Evolutionary conservation across 2,113 vertebrate species (phyloP), one percentile per base, ranked within the genome.

Genomic region (Bufo gargarizans): DNA sequence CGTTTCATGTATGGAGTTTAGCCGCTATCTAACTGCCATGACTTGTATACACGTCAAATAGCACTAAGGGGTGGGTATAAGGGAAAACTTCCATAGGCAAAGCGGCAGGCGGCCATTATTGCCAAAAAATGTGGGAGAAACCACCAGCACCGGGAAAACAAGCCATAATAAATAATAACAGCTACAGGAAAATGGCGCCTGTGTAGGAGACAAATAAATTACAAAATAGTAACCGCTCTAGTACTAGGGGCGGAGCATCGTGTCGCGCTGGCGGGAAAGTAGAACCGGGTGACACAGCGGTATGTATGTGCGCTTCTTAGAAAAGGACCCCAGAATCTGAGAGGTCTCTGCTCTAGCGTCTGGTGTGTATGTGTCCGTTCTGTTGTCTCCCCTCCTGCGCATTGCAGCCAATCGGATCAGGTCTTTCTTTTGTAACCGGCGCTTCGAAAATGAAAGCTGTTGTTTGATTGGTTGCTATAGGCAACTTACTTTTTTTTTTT

Each of bases 131-230:
- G 53, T 9, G 53, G 53, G 53, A 53, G 53, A 9, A 53, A 53
- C 53, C 5, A 5, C 5, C 5, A 53, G 53, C 5, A 5, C 5
- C 53, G 5, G 53, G 5, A 9, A 6, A 53, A 6, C 9, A 6
- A 5, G 9, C 5, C 56, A 59, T 1, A 11, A 10, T 13, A 12
- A 13, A 14, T 59, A 5, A 65, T 6, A 45, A 6, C 20, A 49
- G 16, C 74, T 77, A 53, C 74, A n/a, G 14, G 8, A 77, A 77
- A 77, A 77, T 77, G 74, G 74, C 74, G 74, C 74, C 74, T 77
- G 11, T 4, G 8, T 6, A n/a, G 0, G 4, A 10, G 74, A 77
- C 47, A 53, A 0, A 2, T 6, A 0, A 7, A 4, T 77, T 6
- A 14, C 12, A 49, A 0, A 17, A 3, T 17, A 17, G 8, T 45